Percentiles rank a stretch among this genome's conserved stretches.
Evolutionary conservation across 2,797 vertebrate species (phyloP).

Genomic region (Artibeus lituratus): DNA sequence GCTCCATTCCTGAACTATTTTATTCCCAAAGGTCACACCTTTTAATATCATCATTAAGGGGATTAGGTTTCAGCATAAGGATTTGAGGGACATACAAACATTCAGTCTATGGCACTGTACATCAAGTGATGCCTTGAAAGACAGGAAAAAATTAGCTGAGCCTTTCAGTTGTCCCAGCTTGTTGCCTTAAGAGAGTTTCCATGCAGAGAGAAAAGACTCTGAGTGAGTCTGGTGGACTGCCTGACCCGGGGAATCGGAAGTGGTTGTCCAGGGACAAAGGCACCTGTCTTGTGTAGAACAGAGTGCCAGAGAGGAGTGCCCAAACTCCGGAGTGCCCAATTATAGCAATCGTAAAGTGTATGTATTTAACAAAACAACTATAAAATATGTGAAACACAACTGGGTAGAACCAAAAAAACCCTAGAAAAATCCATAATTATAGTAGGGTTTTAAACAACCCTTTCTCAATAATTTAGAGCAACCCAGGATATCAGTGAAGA

Average conservation of each 20-base stretch:
- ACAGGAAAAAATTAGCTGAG: neutral
- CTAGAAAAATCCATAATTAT: neutral
- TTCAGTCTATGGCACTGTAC: neutral
- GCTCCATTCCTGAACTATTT: neutral
- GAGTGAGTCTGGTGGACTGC: neutral
- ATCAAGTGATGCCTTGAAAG: neutral
- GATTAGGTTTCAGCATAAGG: neutral
- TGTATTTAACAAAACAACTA: neutral
- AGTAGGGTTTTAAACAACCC: neutral
- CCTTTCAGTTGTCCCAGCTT: neutral
- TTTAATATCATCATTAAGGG: neutral
- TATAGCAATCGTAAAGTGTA: neutral
- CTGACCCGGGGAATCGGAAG: neutral
- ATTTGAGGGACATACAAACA: neutral
- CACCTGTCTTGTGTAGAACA: rapidly evolving
- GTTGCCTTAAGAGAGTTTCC: neutral
- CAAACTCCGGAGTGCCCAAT: neutral
- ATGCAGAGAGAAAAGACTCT: neutral
- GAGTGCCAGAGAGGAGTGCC: neutral
- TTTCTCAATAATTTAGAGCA: neutral
- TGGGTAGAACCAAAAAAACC: neutral
- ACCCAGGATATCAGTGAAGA: neutral
- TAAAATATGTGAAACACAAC: neutral
- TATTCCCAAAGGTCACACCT: neutral
- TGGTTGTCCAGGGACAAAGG: neutral